Evolutionary conservation across 2,888 invertebrate genomes (phyloP), one percentile per base, ranked within the genome.

Genomic region (Arctia plantaginis): DNA sequence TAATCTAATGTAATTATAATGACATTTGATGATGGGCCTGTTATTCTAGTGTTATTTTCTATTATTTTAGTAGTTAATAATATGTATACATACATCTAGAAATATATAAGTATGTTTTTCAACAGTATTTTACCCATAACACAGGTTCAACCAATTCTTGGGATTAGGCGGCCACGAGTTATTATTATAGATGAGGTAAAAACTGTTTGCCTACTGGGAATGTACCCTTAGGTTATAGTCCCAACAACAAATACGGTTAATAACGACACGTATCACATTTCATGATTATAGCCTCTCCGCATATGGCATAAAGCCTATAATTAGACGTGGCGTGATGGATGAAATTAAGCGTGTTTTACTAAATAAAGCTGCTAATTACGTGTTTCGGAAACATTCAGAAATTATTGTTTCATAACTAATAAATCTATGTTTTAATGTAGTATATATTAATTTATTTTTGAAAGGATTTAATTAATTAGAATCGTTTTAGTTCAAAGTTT

Each of bases 281-380:
- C 33, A 33, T 70, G 65, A 76, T 82, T 70, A 83, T 81, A 55
- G 55, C 12, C 59, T 39, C 67, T 81, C 77, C 69, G 33, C 10
- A 59, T 30, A n/a, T 12, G 23, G 23, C 12, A 3, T 65, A 80
- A 69, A 62, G 62, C 44, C 72, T 77, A 75, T 74, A 65, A 73
- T 81, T 71, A 68, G 8, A 39, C 27, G 65, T 6, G 41, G 18
- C 44, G 51, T 70, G 35, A 35, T 70, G 15, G 33, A 62, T 69
- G n/a, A 76, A 75, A 73, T 73, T 73, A 64, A 71, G 64, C 67
- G 20, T 41, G 35, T 65, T 74, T 18, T 64, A 55, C 41, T 68
- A 73, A 73, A 77, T 74, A 68, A 73, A 73, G 70, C 62, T 23
- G n/a, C 64, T 71, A 47, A 71, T 71, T 47, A 70, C 55, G 30